Evolutionary conservation across 2,888 invertebrate species (phyloP).

Genomic region (Cabera pusaria): DNA sequence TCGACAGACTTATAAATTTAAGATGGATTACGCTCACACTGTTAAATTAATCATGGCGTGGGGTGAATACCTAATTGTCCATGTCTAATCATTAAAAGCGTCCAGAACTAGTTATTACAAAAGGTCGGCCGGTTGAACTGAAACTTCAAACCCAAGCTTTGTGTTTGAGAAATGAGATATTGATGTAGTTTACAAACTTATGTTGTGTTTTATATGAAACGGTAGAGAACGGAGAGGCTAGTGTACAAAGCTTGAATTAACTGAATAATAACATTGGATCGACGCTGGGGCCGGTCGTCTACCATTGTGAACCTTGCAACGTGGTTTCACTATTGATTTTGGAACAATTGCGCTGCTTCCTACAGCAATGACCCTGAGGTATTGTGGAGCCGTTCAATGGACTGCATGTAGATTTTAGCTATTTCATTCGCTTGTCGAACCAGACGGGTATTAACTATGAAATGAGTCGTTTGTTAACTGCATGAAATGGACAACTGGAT

Average conservation of each 20-base stretch:
- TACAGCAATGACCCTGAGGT: slow-evolving; percentile 42
- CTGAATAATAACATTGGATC: slow-evolving; percentile 46
- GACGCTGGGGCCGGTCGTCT: slow-evolving; percentile 28
- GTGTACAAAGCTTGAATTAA: slow-evolving; percentile 27
- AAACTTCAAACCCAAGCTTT: slow-evolving; percentile 4
- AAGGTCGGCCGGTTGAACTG: slow-evolving; percentile 8
- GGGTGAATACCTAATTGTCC: slow-evolving; percentile 10
- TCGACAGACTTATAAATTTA: slow-evolving; percentile 4
- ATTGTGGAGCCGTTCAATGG: slow-evolving; percentile 40
- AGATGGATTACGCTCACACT: slow-evolving; percentile 7
- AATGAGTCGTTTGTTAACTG: slow-evolving; percentile 17
- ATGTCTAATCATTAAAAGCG: slow-evolving; percentile 7
- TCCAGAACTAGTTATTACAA: slow-evolving; percentile 1
- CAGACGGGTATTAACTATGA: slow-evolving; percentile 15
- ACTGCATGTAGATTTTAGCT: slow-evolving; percentile 34
- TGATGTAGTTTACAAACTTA: slow-evolving; percentile 29
- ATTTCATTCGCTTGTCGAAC: slow-evolving; percentile 17
- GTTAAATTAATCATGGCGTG: slow-evolving; percentile 11
- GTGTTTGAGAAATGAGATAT: slow-evolving; percentile 24
- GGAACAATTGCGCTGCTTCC: slow-evolving; percentile 45
- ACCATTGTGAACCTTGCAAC: slow-evolving; percentile 40
- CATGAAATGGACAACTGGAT: slow-evolving; percentile 23
- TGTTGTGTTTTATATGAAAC: slow-evolving; percentile 32
- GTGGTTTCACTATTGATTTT: slow-evolving; percentile 51
- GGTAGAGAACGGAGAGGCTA: slow-evolving; percentile 19